Evolutionary conservation across 1,140 invertebrate genomes (phyloP).

Genomic region (Drosophila ercepeae): DNA sequence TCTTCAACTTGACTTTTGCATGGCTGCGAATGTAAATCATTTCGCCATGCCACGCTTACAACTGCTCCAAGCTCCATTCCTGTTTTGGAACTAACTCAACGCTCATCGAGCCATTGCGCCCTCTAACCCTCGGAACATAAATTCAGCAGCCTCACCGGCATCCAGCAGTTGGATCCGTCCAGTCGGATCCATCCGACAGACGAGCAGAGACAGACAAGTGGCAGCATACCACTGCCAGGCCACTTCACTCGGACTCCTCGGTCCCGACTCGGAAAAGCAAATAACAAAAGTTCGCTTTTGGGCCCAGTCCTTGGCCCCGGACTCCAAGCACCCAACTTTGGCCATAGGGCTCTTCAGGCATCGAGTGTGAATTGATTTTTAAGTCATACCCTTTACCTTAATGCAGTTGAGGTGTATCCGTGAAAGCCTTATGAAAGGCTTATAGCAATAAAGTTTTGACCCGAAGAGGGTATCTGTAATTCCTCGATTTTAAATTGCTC

Average conservation of each 20-base stretch:
- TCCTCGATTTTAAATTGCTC: neutral
- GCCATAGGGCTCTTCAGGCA: slow-evolving; percentile 39
- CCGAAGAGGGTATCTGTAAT: neutral
- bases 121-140: slow-evolving; percentile 79
- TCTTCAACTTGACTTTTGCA: slow-evolving; percentile 54
- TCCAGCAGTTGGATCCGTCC: slow-evolving; percentile 1
- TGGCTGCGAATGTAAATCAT: slow-evolving; percentile 80
- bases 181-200: slow-evolving; percentile 7
- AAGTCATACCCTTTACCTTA: neutral
- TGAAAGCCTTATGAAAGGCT: neutral
- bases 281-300: slow-evolving; percentile 67
- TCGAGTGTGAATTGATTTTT: slow-evolving; percentile 83
- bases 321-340: slow-evolving; percentile 14
- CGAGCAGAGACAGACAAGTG: slow-evolving; percentile 76
- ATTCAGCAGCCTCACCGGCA: slow-evolving; percentile 63
- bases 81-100: slow-evolving; percentile 57
- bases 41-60: slow-evolving; percentile 71
- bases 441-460: too few relatives aligned
- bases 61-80: slow-evolving; percentile 40
- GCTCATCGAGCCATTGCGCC: slow-evolving; percentile 72
- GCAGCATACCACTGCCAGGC: slow-evolving; percentile 74
- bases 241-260: slow-evolving; percentile 42
- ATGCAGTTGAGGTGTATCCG: neutral
- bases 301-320: slow-evolving; percentile 18
- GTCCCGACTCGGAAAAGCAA: slow-evolving; percentile 60